These are phyloP conservation scores for Pyrocoelia pectoralis DNA, from an alignment of 2,888 invertebrate species.

Conservation along the genomic window DNA sequence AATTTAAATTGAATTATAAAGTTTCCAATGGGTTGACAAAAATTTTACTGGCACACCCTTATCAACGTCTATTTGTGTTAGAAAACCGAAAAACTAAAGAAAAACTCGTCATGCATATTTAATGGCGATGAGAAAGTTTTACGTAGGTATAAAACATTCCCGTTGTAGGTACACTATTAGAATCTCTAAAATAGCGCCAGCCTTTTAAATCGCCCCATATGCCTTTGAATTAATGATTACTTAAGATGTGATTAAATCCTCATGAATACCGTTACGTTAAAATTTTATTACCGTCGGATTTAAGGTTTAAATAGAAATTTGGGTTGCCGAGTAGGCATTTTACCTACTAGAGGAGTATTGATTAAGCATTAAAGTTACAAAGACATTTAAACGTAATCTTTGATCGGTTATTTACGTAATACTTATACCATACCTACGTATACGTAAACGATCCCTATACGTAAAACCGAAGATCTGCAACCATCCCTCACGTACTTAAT, in stretches of 20 bases:
- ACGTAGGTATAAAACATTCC: conserved; percentile 39
- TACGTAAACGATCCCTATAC: conserved; percentile 1
- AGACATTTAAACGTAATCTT: conserved; percentile 4
- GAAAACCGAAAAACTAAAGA: conserved; percentile 39
- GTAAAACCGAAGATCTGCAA: conserved; percentile 12
- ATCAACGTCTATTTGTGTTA: conserved; percentile 38
- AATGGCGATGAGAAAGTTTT: conserved; percentile 44
- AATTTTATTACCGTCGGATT: conserved; percentile 48
- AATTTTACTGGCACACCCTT: conserved; percentile 32
- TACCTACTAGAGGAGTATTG: conserved; percentile 5
- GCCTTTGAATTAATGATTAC: conserved; percentile 46
- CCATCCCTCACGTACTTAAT: conserved; percentile 24
- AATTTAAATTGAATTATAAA: neutral
- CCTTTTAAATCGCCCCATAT: conserved; percentile 44
- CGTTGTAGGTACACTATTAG: conserved; percentile 38
- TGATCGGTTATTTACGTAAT: conserved; percentile 7
- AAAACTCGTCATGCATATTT: conserved; percentile 42
- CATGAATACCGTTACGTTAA: conserved; percentile 48
- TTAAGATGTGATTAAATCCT: conserved; percentile 46
- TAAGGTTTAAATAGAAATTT: conserved; percentile 42
- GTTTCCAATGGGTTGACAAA: neutral
- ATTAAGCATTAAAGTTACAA: conserved; percentile 20
- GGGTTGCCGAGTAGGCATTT: neutral
- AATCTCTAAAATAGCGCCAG: conserved; percentile 23
- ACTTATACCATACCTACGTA: neutral